These are phyloP conservation scores for Bombus balteatus DNA, from an alignment of 1,140 invertebrate species.

Conservation along the genomic window DNA sequence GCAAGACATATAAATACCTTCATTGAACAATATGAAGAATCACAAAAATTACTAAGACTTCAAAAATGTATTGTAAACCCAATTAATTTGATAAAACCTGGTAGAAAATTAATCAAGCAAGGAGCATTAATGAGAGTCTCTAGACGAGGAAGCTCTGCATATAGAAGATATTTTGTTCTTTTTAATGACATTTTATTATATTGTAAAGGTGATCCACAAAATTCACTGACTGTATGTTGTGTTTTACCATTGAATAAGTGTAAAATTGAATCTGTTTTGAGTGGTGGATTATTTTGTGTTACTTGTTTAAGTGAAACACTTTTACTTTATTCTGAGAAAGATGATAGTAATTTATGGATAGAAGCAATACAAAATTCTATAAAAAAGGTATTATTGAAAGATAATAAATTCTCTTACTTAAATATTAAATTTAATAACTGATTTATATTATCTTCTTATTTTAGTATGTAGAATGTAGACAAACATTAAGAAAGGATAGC, in stretches of 20 bases:
- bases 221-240: conserved; percentile 84
- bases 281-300: conserved; percentile 83
- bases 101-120: conserved; percentile 87
- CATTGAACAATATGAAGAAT: conserved; percentile 88
- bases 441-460: conserved; percentile 7
- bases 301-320: conserved; percentile 84
- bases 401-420: neutral
- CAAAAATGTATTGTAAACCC: conserved; percentile 85
- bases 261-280: conserved; percentile 83
- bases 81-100: conserved; percentile 87
- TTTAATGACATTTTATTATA: conserved; percentile 83
- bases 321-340: conserved; percentile 84
- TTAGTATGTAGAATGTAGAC: conserved; percentile 83
- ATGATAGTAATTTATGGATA: conserved; percentile 84
- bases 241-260: conserved; percentile 86
- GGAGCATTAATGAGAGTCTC: conserved; percentile 87
- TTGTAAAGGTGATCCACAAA: conserved; percentile 83
- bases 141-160: conserved; percentile 82
- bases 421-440: conserved; percentile 16
- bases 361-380: conserved; percentile 83
- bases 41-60: conserved; percentile 86
- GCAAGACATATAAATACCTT: conserved; percentile 88
- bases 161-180: conserved; percentile 83
- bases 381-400: conserved; percentile 76
- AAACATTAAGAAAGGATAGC: conserved; percentile 85